Percentiles rank a stretch among this genome's conserved stretches.
These are phyloP conservation scores for Thelaira solivaga DNA, from an alignment of 2,888 invertebrate genomes.

Conservation along the genomic window DNA sequence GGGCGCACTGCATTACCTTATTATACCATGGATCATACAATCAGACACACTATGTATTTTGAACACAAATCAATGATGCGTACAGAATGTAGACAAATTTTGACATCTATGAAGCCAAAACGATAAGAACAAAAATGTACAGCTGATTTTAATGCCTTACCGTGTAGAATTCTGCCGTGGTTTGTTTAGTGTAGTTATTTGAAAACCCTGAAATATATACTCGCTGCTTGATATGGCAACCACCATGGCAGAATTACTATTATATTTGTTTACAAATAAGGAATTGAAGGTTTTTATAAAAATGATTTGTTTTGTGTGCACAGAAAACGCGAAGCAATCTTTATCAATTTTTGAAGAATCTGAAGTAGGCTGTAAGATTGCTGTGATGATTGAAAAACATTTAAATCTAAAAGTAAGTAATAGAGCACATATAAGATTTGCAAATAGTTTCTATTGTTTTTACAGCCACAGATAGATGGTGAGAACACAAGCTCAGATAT, in stretches of 20 bases:
- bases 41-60: too few relatives aligned
- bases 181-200: background rate
- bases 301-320: slow-evolving; percentile 72
- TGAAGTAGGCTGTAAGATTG: slow-evolving; percentile 67
- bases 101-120: too few relatives aligned
- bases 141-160: too few relatives aligned
- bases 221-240: slow-evolving; percentile 27
- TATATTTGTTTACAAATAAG: slow-evolving; percentile 52
- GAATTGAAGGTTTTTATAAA: slow-evolving; percentile 13
- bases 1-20: too few relatives aligned
- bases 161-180: too few relatives aligned
- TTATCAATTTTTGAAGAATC: slow-evolving; percentile 71
- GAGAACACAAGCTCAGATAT: slow-evolving; percentile 70
- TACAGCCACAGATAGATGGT: slow-evolving; percentile 68
- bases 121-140: too few relatives aligned
- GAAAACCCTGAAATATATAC: background rate
- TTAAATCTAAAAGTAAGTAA: slow-evolving; percentile 71
- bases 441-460: background rate
- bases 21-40: too few relatives aligned
- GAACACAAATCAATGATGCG: too few relatives aligned
- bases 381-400: slow-evolving; percentile 71
- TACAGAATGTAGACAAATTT: too few relatives aligned
- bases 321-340: slow-evolving; percentile 69
- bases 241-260: slow-evolving; percentile 9
- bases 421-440: background rate